These are phyloP conservation scores for Oncorhynchus mykiss DNA, from an alignment of 2,113 vertebrate species.

Conservation along the genomic window DNA sequence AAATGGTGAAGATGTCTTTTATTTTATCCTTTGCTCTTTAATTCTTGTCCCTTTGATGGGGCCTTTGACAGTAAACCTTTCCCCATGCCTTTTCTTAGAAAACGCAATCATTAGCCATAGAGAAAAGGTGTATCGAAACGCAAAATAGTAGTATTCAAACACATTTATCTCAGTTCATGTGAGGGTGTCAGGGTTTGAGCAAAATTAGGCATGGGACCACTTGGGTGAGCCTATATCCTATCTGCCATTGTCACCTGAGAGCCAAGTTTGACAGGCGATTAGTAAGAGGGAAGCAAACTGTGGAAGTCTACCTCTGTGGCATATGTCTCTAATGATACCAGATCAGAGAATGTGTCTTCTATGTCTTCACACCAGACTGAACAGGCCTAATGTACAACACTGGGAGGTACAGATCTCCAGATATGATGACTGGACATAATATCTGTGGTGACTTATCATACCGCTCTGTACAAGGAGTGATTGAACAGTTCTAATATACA, in stretches of 20 bases:
- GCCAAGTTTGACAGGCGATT: slow-evolving; percentile 70
- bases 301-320: slow-evolving; percentile 59
- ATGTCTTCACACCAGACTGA: slow-evolving; percentile 21
- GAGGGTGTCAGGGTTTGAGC: background rate
- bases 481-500: slow-evolving; percentile 35
- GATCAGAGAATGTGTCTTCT: no score
- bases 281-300: slow-evolving; percentile 67
- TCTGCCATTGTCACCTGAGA: slow-evolving; percentile 64
- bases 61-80: no score
- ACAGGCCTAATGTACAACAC: background rate
- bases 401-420: background rate
- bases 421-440: slow-evolving; percentile 14
- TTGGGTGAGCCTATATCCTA: slow-evolving; percentile 50
- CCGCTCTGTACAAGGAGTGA: slow-evolving; percentile 14
- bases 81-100: background rate
- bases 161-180: slow-evolving; percentile 8
- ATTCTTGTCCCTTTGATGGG: no score
- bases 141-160: background rate
- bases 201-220: slow-evolving; percentile 23
- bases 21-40: no score
- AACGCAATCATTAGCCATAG: background rate
- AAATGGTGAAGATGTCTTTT: no score
- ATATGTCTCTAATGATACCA: slow-evolving; percentile 60
- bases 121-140: background rate
- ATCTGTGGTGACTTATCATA: background rate